These are phyloP conservation scores for Ormyrus thymus DNA, from an alignment of 2,888 invertebrate species.

Conservation along the genomic window DNA sequence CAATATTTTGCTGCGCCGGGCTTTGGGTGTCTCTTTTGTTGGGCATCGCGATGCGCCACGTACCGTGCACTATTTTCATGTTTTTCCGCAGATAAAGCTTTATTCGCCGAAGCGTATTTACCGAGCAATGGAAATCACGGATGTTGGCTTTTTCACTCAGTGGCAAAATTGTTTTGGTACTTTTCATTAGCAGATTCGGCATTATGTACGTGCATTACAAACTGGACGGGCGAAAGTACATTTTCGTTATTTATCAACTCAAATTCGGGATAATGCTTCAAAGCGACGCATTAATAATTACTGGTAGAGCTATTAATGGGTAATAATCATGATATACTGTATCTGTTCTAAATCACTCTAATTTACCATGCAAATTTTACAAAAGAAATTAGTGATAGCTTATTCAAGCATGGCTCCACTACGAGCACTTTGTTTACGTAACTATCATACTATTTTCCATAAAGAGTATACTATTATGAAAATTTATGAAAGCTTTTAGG, in stretches of 20 bases:
- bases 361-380: conserved; percentile 18
- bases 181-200: conserved; percentile 34
- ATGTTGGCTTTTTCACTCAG: conserved; percentile 37
- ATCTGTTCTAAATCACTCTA: conserved; percentile 1
- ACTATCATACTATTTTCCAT: conserved; percentile 7
- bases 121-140: conserved; percentile 16
- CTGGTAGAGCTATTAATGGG: background rate
- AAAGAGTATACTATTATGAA: conserved; percentile 10
- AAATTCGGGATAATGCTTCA: conserved; percentile 8
- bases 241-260: conserved; percentile 9
- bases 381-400: conserved; percentile 17
- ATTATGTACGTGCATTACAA: conserved; percentile 19
- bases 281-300: conserved; percentile 14
- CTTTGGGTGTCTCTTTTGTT: conserved; percentile 19
- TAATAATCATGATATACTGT: background rate
- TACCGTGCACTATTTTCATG: background rate
- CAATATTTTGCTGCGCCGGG: conserved; percentile 28
- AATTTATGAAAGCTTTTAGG: conserved; percentile 25
- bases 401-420: conserved; percentile 22
- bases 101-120: conserved; percentile 19
- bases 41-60: conserved; percentile 1
- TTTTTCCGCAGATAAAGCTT: conserved; percentile 39
- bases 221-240: background rate
- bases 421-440: conserved; percentile 19
- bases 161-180: conserved; percentile 36